Conservation (phyloP, 2,797 vertebrate genomes). For the Tenualosa ilisha region DNA sequence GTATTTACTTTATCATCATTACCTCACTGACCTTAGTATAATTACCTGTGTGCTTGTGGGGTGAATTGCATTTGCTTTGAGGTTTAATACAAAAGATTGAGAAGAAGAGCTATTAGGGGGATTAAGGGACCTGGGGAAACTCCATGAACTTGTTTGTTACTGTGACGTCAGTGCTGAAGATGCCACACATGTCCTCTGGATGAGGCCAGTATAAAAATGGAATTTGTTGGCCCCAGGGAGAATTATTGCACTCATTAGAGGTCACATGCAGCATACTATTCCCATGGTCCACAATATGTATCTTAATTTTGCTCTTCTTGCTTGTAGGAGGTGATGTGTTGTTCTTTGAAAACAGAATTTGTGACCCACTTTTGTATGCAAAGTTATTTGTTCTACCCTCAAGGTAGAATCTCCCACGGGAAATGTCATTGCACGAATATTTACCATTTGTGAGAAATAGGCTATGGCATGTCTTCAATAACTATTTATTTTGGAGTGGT, state of each 20-base stretch:
- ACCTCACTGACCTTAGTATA: background rate
- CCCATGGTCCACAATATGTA: background rate
- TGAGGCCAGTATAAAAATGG: background rate
- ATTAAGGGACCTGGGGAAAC: background rate
- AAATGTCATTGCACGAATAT: background rate
- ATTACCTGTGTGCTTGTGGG: background rate
- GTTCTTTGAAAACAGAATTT: background rate
- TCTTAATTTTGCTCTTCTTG: background rate
- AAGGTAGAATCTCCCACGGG: background rate
- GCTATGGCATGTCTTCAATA: background rate
- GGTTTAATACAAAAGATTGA: background rate
- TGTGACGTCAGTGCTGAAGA: background rate
- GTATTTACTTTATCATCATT: no score
- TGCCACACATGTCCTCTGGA: background rate
- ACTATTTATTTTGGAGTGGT: background rate
- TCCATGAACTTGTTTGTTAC: background rate
- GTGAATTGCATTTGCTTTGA: background rate
- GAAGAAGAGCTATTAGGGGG: background rate
- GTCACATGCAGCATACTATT: background rate
- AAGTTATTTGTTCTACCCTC: background rate
- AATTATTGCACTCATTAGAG: background rate
- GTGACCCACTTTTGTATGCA: background rate
- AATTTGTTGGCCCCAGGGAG: background rate
- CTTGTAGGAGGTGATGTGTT: background rate
- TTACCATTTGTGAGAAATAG: background rate